A percentile compares a stretch with the other conserved stretches of the same genome.
Evolutionary conservation across 1,140 invertebrate genomes (phyloP).

Genomic region (Melanaphis sacchari): DNA sequence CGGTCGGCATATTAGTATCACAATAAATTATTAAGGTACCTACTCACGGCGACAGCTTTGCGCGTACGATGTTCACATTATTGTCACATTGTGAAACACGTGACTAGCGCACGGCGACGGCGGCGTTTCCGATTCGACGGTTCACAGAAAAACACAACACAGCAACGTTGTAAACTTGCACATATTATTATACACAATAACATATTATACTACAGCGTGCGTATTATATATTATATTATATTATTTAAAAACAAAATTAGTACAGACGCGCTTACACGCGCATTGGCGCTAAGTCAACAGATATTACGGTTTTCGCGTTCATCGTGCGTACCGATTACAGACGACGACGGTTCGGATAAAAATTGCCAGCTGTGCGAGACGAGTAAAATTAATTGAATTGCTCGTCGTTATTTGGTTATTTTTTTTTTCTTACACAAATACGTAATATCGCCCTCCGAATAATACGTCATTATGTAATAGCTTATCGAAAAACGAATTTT

Average conservation of each 20-base stretch:
- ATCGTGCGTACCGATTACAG: neutral
- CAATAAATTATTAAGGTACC: neutral
- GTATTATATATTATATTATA: neutral
- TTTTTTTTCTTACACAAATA: too few relatives aligned
- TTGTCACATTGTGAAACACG: conserved; percentile 34
- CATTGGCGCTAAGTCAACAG: neutral
- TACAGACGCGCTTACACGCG: neutral
- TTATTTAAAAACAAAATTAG: neutral
- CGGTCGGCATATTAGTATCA: neutral
- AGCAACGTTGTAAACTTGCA: neutral
- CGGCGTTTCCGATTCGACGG: neutral
- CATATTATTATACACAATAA: neutral
- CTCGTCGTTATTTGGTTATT: too few relatives aligned
- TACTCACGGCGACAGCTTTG: neutral
- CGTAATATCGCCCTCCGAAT: neutral
- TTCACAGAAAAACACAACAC: neutral
- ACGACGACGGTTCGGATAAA: neutral
- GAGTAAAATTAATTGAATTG: neutral
- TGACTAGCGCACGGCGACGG: conserved; percentile 19
- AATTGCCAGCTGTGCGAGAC: neutral
- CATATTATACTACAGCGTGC: neutral
- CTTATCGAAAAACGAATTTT: neutral
- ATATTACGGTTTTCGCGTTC: neutral
- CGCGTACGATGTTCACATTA: neutral
- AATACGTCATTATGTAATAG: neutral